Evolutionary conservation across 2,113 vertebrate species (phyloP).

Genomic region (Anser cygnoides): DNA sequence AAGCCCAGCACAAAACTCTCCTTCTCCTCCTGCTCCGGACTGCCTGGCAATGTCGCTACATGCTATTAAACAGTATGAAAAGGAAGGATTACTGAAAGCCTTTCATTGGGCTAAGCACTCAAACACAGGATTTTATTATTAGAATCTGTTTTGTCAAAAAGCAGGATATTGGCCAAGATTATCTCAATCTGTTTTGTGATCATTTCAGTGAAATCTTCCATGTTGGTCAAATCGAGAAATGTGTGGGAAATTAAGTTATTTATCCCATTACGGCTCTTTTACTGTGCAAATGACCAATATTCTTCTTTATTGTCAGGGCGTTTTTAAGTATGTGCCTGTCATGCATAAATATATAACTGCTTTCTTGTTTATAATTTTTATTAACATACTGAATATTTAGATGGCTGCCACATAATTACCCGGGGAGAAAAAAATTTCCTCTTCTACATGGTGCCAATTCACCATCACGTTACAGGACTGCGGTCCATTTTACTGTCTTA

Average conservation of each 20-base stretch:
- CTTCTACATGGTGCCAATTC: background rate
- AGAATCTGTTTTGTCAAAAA: conserved; percentile 29
- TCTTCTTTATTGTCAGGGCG: background rate
- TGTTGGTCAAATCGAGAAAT: conserved; percentile 3
- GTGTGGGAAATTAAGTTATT: conserved; percentile 39
- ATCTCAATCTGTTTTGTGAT: conserved; percentile 25
- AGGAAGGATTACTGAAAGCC: conserved; percentile 16
- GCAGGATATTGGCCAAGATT: conserved; percentile 29
- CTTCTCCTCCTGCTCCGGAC: background rate
- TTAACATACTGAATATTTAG: background rate
- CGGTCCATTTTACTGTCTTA: background rate
- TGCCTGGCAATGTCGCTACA: background rate
- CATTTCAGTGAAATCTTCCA: background rate
- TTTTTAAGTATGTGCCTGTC: background rate
- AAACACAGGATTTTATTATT: background rate
- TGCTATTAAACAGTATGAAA: background rate
- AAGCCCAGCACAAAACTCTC: conserved; percentile 5
- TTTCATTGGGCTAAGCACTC: background rate
- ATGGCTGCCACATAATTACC: background rate
- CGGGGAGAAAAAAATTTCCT: background rate
- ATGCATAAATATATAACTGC: conserved; percentile 3
- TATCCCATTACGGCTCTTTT: conserved; percentile 22
- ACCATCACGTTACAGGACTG: background rate
- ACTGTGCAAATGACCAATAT: background rate
- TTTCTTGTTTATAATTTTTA: background rate